These are phyloP conservation scores for Cydia amplana DNA, from an alignment of 1,140 invertebrate genomes.

Conservation along the genomic window DNA sequence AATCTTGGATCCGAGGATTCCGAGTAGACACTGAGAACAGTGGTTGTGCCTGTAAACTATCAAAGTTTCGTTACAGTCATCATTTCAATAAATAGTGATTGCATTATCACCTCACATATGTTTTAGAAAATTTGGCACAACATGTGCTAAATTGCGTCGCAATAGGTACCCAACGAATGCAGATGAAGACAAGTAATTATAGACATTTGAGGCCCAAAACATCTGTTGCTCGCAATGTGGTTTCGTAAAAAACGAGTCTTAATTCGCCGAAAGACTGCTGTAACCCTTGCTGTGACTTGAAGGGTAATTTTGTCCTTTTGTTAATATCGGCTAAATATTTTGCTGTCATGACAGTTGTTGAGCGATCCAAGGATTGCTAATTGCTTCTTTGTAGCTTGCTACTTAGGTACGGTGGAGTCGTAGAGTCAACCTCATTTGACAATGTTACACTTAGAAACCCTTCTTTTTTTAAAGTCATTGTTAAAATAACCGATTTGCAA, in stretches of 20 bases:
- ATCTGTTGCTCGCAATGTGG: conserved; percentile 8
- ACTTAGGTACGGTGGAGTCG: too few relatives aligned
- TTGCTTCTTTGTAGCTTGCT: too few relatives aligned
- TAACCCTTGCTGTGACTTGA: conserved; percentile 12
- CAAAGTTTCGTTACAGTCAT: neutral
- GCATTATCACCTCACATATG: neutral
- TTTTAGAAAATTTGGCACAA: neutral
- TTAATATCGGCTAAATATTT: conserved; percentile 17
- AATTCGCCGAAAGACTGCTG: conserved; percentile 3
- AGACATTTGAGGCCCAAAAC: neutral
- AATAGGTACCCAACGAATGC: neutral
- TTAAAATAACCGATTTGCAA: too few relatives aligned
- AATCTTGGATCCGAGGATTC: too few relatives aligned
- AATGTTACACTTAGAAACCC: too few relatives aligned
- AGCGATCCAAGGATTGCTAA: neutral
- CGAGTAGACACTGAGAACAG: too few relatives aligned
- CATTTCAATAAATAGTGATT: neutral
- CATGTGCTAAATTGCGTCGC: conserved; percentile 9
- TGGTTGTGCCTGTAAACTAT: neutral
- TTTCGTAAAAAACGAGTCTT: conserved; percentile 12
- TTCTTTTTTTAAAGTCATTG: too few relatives aligned
- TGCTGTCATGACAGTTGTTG: neutral
- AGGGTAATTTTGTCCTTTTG: neutral
- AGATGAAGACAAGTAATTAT: neutral
- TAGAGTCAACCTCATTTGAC: neutral